Percentiles rank a stretch among this genome's conserved stretches.
phyloP scores from a whole-genome alignment of 2,888 invertebrate genomes.

The Tolmerus cingulatus region DNA sequence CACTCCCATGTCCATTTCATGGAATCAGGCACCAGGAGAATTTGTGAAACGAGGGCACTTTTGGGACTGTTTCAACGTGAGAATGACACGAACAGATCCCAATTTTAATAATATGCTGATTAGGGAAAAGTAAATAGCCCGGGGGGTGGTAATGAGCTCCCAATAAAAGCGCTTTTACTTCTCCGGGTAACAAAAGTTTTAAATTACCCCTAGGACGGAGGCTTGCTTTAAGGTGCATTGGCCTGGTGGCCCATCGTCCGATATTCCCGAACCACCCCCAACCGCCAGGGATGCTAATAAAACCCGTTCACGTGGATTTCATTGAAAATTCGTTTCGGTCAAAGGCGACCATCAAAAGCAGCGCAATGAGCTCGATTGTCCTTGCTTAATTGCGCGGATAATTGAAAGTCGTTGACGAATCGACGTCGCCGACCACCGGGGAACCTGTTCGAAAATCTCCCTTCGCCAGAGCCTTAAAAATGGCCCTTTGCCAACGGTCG shows the following conservation, averaged over 20 bases:
- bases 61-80: background rate
- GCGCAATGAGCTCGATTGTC: background rate
- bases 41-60: background rate
- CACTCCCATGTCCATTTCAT: background rate
- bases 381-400: conserved; percentile 13
- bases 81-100: background rate
- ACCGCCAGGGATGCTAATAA: background rate
- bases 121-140: background rate
- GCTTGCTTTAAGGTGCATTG: background rate
- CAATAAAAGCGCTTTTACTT: background rate
- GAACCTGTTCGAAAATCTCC: background rate
- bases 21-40: background rate
- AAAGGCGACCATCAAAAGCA: background rate
- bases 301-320: background rate
- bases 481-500: background rate
- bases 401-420: background rate
- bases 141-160: background rate
- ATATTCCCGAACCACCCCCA: background rate
- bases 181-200: background rate
- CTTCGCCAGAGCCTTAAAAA: background rate
- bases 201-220: background rate
- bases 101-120: background rate
- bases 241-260: background rate
- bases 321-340: background rate
- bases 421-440: background rate